Conservation (phyloP, 2,797 vertebrate species). For the Coilia nasus region DNA sequence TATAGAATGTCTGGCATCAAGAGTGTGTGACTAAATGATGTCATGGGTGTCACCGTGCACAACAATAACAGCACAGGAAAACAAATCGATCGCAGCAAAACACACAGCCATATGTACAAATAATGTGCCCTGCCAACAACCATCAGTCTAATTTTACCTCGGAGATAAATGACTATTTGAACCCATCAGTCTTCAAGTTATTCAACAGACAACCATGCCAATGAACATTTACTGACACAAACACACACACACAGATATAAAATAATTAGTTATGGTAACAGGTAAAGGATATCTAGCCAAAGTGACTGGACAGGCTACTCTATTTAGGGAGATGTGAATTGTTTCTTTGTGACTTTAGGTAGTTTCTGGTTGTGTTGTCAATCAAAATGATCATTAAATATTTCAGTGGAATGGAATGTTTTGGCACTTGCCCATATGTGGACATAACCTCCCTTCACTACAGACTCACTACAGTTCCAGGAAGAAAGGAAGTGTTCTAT, state of each 20-base stretch:
- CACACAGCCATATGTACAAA: not conserved
- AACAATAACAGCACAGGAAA: not conserved
- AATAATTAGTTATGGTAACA: not conserved
- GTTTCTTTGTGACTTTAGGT: no score
- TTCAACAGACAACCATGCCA: not conserved
- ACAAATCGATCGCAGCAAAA: not conserved
- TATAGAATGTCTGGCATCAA: conserved; percentile 12
- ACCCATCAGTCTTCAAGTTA: not conserved
- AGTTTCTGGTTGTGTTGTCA: not conserved
- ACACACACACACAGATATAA: no score
- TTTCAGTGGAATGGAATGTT: not conserved
- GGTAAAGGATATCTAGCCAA: not conserved
- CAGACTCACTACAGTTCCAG: not conserved
- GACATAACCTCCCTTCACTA: not conserved
- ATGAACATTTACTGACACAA: not conserved
- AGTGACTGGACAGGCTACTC: not conserved
- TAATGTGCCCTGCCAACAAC: no score
- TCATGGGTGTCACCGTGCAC: not conserved
- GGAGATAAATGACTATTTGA: no score
- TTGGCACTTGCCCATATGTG: not conserved
- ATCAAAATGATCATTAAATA: not conserved
- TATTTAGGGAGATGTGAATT: no score
- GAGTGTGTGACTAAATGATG: not conserved
- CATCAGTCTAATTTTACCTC: no score
- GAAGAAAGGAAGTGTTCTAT: not conserved